Conservation (phyloP, 2,113 vertebrate genomes). For the Puntigrus tetrazona region DNA sequence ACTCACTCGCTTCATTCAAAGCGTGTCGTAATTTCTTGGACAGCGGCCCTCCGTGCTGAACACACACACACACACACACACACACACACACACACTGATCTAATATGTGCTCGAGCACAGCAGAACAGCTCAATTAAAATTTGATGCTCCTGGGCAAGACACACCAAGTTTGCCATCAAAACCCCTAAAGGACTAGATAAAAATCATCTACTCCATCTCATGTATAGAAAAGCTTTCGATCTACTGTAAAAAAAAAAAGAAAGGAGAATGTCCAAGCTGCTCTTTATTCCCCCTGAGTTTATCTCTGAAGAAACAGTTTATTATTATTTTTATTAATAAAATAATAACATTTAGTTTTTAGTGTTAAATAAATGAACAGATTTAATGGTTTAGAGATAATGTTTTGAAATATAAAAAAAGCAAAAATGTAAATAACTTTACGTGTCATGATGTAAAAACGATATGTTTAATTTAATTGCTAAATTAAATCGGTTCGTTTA, state of each 20-base stretch:
- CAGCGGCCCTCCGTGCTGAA: not conserved
- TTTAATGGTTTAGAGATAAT: no score
- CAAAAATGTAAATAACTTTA: not conserved
- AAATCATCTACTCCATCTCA: not conserved
- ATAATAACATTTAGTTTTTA: no score
- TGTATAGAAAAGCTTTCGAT: not conserved
- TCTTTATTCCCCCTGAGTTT: not conserved
- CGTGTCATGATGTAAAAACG: no score
- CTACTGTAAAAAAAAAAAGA: not conserved
- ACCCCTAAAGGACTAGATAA: not conserved
- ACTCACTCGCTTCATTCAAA: not conserved
- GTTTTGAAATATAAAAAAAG: not conserved
- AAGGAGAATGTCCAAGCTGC: not conserved
- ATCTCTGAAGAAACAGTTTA: no score
- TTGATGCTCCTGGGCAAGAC: constrained; percentile 7
- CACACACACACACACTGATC: not conserved
- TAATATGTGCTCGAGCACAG: constrained; percentile 3
- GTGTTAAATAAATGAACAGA: not conserved
- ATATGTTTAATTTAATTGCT: no score
- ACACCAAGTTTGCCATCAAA: constrained; percentile 4
- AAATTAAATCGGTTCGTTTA: no score
- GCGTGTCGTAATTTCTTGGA: not conserved
- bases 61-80: constrained; percentile 16
- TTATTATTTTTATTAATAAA: no score
- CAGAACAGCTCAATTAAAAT: constrained; percentile 41